Conservation (phyloP, 2,113 vertebrate species). For the Vombatus ursinus region DNA sequence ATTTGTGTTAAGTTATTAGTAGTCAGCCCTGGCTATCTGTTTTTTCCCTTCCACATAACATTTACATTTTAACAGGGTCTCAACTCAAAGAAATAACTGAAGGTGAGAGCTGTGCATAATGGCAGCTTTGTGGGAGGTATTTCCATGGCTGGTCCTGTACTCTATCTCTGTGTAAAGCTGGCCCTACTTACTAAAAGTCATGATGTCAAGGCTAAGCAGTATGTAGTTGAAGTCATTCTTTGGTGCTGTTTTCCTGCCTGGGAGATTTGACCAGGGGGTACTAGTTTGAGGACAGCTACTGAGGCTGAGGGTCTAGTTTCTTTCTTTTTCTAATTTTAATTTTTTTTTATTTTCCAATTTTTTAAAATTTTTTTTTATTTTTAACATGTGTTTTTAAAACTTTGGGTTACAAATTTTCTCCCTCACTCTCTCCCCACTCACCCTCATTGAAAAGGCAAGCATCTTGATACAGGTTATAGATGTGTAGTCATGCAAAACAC, state of each 20-base stretch:
- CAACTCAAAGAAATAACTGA: no score
- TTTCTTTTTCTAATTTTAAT: no score
- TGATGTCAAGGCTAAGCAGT: neutral
- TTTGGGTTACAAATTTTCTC: no score
- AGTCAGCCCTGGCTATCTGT: no score
- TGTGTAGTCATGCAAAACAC: no score
- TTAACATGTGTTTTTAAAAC: no score
- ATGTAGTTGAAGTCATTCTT: neutral
- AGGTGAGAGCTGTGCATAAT: neutral
- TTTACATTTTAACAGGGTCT: slow-evolving; percentile 9
- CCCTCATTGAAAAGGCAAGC: no score
- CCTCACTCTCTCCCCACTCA: no score
- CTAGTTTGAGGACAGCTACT: neutral
- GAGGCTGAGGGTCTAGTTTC: neutral
- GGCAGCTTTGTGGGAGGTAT: neutral
- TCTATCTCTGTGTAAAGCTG: neutral
- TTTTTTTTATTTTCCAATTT: no score
- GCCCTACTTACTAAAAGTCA: slow-evolving; percentile 14
- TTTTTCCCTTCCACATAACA: neutral
- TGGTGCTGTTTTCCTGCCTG: neutral
- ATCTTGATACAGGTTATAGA: no score
- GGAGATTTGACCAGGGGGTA: neutral
- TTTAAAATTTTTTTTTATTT: no score
- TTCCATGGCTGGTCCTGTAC: neutral
- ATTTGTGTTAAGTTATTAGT: no score